Evolutionary conservation across 1,140 invertebrate species (phyloP).

Genomic region (Rhynchophorus ferrugineus): DNA sequence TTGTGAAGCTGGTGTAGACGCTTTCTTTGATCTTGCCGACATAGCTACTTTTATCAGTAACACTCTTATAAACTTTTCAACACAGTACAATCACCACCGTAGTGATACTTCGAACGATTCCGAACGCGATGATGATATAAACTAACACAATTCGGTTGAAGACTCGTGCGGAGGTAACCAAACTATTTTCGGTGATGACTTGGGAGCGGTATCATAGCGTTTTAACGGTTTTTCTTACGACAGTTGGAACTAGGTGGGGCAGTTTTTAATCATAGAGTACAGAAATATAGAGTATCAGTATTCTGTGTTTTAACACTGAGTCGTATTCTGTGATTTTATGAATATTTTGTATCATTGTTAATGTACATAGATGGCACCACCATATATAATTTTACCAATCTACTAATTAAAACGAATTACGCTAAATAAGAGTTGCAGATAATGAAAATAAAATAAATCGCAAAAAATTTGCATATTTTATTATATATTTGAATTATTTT

Average conservation of each 20-base stretch:
- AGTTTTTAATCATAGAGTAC: no score
- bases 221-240: constrained; percentile 29
- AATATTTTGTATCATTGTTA: no score
- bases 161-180: constrained; percentile 30
- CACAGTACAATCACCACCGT: constrained; percentile 2
- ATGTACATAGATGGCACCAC: no score
- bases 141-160: constrained; percentile 31
- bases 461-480: no score
- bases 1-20: constrained; percentile 40
- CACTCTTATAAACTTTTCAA: constrained; percentile 4
- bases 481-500: no score
- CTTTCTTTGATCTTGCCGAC: constrained; percentile 47
- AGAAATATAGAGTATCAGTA: no score
- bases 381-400: no score
- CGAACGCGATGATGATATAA: constrained; percentile 18
- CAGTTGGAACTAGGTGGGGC: constrained; percentile 28
- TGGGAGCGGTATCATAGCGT: constrained; percentile 22
- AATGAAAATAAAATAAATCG: no score
- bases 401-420: no score
- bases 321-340: no score
- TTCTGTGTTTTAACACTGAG: no score
- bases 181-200: constrained; percentile 38
- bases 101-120: constrained; percentile 3
- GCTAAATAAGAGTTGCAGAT: no score
- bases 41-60: constrained; percentile 33